Percentiles rank a stretch among this genome's conserved stretches.
These are phyloP conservation scores for Dolichomitus sp. DNA, from an alignment of 2,888 invertebrate genomes.

Conservation along the genomic window DNA sequence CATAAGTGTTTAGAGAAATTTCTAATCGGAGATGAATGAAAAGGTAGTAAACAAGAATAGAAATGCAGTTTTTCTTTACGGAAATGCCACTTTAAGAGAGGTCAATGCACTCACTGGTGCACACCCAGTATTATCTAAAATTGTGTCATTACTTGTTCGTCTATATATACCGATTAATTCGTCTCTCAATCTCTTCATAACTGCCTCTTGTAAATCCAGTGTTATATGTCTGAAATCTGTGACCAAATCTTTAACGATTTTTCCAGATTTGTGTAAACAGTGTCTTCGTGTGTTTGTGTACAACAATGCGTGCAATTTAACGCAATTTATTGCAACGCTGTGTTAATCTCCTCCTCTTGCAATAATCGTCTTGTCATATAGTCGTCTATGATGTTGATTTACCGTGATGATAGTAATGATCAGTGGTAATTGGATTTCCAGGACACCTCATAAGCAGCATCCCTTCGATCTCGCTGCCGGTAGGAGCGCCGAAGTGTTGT, in stretches of 20 bases:
- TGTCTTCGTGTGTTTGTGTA: neutral
- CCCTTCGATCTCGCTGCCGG: slow-evolving; percentile 72
- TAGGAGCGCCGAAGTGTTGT: slow-evolving; percentile 32
- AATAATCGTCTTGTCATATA: too few species aligned
- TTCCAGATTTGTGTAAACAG: neutral
- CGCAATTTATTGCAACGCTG: slow-evolving; percentile 32
- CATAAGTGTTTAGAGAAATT: too few species aligned
- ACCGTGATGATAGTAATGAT: slow-evolving; percentile 80
- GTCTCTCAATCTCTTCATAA: slow-evolving; percentile 45
- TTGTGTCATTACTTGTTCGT: slow-evolving; percentile 2
- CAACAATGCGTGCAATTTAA: slow-evolving; percentile 32
- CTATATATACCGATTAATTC: slow-evolving; percentile 23
- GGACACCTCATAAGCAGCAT: slow-evolving; percentile 80
- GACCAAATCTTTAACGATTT: slow-evolving; percentile 2
- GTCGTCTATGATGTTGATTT: slow-evolving; percentile 60
- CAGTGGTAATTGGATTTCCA: slow-evolving; percentile 72
- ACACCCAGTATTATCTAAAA: neutral
- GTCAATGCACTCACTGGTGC: neutral
- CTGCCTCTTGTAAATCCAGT: slow-evolving; percentile 28
- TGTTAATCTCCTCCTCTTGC: neutral
- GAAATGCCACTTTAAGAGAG: too few species aligned
- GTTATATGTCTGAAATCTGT: neutral
- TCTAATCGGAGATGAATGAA: too few species aligned
- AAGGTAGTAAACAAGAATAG: too few species aligned
- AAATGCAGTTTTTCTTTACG: too few species aligned